Conservation (phyloP, 2,797 vertebrate species). For the Yasuhikotakia modesta region DNA sequence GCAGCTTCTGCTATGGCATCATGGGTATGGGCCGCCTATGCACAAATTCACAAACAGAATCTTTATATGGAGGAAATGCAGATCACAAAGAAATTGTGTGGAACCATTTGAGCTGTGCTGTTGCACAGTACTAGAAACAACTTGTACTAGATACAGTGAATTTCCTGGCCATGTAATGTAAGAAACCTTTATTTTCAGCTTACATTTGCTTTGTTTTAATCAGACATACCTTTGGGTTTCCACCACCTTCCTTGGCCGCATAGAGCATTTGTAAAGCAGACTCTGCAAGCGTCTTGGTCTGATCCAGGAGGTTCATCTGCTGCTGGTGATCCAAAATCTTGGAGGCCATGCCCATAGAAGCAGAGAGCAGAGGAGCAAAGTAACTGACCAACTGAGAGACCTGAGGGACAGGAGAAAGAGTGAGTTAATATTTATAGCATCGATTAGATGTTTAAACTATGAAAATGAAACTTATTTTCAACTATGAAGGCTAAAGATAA, state of each 20-base stretch:
- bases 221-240: slow-evolving; percentile 89
- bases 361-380: slow-evolving; percentile 89
- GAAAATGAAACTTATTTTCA: neutral
- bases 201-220: neutral
- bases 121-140: too few species aligned
- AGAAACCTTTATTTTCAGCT: too few species aligned
- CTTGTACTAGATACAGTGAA: neutral
- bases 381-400: slow-evolving; percentile 93
- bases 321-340: slow-evolving; percentile 92
- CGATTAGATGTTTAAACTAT: neutral
- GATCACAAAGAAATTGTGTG: too few species aligned
- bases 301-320: slow-evolving; percentile 94
- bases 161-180: neutral
- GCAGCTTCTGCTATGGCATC: slow-evolving; percentile 92
- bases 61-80: too few species aligned
- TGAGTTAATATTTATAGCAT: neutral
- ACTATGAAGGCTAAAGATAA: neutral
- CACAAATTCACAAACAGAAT: neutral
- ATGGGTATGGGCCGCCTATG: slow-evolving; percentile 88
- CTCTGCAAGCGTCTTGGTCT: slow-evolving; percentile 93
- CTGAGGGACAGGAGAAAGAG: slow-evolving; percentile 65
- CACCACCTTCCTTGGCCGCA: slow-evolving; percentile 94
- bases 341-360: slow-evolving; percentile 89
- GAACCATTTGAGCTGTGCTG: too few species aligned
- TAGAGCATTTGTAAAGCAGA: slow-evolving; percentile 96